Evolutionary conservation across 2,113 vertebrate species (phyloP).

Genomic region (Alligator mississippiensis): DNA sequence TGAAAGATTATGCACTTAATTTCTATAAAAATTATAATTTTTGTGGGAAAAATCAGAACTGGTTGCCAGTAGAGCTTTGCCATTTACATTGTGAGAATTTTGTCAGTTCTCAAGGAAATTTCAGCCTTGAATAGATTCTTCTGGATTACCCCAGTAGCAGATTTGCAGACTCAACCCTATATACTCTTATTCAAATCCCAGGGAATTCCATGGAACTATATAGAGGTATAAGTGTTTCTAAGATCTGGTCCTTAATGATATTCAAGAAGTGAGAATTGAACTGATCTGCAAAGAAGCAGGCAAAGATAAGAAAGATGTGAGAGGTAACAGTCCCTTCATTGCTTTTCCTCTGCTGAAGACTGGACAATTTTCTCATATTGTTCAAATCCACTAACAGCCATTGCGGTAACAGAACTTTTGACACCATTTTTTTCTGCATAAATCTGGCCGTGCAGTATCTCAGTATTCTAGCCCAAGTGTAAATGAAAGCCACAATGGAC

Average conservation of each 20-base stretch:
- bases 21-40: not conserved
- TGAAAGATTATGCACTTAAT: too few species aligned
- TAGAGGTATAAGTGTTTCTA: not conserved
- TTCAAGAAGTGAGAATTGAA: not conserved
- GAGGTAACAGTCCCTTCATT: not conserved
- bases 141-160: not conserved
- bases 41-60: not conserved
- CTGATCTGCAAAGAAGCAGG: not conserved
- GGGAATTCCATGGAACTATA: not conserved
- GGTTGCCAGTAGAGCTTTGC: not conserved
- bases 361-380: not conserved
- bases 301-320: not conserved
- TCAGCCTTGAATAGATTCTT: not conserved
- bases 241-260: not conserved
- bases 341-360: not conserved
- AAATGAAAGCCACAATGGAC: rapidly evolving
- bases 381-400: not conserved
- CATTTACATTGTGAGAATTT: not conserved
- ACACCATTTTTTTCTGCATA: not conserved
- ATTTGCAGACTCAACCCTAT: not conserved
- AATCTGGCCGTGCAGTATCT: not conserved
- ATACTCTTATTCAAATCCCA: not conserved
- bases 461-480: not conserved
- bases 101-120: not conserved
- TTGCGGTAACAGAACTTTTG: not conserved